Evolutionary conservation across 2,888 invertebrate genomes (phyloP), one percentile per base, ranked within the genome.

Genomic region (Acronicta aceris): DNA sequence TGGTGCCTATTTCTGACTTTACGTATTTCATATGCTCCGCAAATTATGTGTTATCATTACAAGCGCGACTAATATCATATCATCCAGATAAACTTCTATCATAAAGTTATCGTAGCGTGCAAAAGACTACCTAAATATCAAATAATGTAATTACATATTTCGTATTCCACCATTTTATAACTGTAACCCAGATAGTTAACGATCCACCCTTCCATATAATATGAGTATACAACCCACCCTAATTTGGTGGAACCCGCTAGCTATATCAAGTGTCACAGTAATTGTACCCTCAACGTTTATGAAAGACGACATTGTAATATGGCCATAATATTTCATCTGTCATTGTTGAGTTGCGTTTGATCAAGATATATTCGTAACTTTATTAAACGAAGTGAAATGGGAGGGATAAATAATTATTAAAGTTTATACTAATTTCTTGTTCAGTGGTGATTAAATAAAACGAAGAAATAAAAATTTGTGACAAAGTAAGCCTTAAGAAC

Each of bases 201-300:
- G 74, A 74, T 51, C 67, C 38, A 54, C 55, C 57, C 52, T 71
- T 17, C n/a, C 50, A 60, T 72, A 52, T 57, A 62, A 71, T 53
- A 71, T 65, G 66, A 70, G 65, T 49, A 64, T 71, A 74, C 63
- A 63, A 68, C 59, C 59, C 58, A 48, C 45, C 69, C 58, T 69
- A 73, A 78, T 79, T 75, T 71, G 45, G 27, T 42, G 43, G 27
- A 65, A 68, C 55, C 54, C 53, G 55, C 45, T 16, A 42, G 52
- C 64, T 55, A 59, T 65, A 68, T 76, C 71, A 66, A 71, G 66
- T 77, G 60, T 68, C 65, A 55, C 33, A 12, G 67, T 58, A 62
- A 65, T 69, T 59, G 46, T 46, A 68, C 52, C 58, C 48, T 57
- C 58, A 61, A 56, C 59, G 62, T 66, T 69, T 66, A 72, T 68